A percentile compares a stretch with the other conserved stretches of the same genome.
These are phyloP conservation scores for Hemicrepidius hirtus DNA, from an alignment of 2,888 invertebrate genomes.

Conservation along the genomic window DNA sequence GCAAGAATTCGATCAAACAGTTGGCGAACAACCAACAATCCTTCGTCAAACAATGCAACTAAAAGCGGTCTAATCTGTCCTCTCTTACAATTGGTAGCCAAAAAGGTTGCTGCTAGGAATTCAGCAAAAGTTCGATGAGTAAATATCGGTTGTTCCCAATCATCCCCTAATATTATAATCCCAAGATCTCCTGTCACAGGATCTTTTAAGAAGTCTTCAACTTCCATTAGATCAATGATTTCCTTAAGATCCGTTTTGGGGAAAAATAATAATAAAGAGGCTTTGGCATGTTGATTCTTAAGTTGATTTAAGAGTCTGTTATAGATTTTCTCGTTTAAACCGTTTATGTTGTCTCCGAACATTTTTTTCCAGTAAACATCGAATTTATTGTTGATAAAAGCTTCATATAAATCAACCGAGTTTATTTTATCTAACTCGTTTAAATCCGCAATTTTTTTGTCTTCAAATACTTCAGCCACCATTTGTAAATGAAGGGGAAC, in stretches of 20 bases:
- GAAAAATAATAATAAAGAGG: background rate
- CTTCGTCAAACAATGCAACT: background rate
- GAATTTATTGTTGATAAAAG: background rate
- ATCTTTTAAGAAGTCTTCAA: background rate
- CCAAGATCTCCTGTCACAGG: background rate
- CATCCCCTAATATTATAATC: background rate
- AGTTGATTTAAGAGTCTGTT: background rate
- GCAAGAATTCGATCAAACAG: conserved; percentile 25
- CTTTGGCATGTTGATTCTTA: background rate
- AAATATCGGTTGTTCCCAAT: background rate
- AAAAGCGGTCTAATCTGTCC: background rate
- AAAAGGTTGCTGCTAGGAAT: background rate
- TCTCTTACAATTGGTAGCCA: background rate
- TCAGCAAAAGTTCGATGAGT: conserved; percentile 1
- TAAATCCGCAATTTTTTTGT: background rate
- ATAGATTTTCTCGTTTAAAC: background rate
- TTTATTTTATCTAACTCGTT: background rate
- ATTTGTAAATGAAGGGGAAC: conserved; percentile 7
- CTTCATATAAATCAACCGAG: background rate
- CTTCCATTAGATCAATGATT: background rate
- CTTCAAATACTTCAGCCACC: conserved; percentile 1
- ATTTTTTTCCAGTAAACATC: background rate
- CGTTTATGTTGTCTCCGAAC: background rate
- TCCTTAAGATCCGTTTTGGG: background rate
- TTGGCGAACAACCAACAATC: background rate